Conservation (phyloP, 2,797 vertebrate species). For the Notoglanidium macrostoma region DNA sequence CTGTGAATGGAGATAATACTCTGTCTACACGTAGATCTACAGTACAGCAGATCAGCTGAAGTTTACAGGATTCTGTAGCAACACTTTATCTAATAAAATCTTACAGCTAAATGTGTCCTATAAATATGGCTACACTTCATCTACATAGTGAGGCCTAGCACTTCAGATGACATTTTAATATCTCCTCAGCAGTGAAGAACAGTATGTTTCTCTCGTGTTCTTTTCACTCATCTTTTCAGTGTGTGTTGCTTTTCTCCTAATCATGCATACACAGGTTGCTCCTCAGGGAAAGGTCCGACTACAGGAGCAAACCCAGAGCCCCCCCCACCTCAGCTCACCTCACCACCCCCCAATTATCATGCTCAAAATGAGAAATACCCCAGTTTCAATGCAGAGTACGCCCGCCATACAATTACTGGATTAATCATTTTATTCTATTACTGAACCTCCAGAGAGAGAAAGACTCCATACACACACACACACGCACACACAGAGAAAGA, state of each 20-base stretch:
- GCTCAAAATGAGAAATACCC: conserved; percentile 75
- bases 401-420: conserved; percentile 88
- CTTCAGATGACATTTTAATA: background rate
- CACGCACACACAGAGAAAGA: conserved; percentile 65
- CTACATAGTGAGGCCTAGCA: background rate
- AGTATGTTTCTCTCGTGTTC: conserved; percentile 4
- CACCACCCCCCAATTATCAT: conserved; percentile 38
- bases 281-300: conserved; percentile 61
- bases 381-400: conserved; percentile 83
- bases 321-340: background rate
- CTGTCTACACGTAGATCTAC: background rate
- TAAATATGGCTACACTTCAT: background rate
- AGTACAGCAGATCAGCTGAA: background rate
- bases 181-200: background rate
- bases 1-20: background rate
- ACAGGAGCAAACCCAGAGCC: conserved; percentile 57
- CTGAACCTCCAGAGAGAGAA: conserved; percentile 64
- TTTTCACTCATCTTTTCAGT: conserved; percentile 32
- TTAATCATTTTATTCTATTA: conserved; percentile 93
- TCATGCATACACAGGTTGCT: conserved; percentile 76
- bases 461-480: conserved; percentile 11
- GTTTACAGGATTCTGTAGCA: background rate
- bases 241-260: conserved; percentile 57
- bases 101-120: background rate
- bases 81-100: background rate